A percentile compares a stretch with the other conserved stretches of the same genome.
Evolutionary conservation across 2,797 vertebrate species (phyloP).

Genomic region (Heliangelus exortis): DNA sequence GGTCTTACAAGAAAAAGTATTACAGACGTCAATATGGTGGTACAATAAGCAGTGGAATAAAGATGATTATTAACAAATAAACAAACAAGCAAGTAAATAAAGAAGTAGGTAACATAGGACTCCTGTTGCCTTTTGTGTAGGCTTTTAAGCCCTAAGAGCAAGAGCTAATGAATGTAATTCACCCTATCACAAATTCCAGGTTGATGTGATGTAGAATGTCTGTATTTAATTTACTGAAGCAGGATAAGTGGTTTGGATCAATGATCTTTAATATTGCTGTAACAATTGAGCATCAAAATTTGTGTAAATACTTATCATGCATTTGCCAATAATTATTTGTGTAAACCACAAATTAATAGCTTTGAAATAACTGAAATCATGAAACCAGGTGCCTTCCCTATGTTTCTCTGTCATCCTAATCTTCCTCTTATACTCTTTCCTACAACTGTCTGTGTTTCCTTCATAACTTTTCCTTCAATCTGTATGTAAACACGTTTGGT

Average conservation of each 20-base stretch:
- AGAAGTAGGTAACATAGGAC: not conserved
- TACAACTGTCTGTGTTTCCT: not conserved
- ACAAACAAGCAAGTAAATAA: not conserved
- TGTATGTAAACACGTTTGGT: not conserved
- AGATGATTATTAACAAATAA: not conserved
- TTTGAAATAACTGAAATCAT: not conserved
- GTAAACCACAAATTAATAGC: not conserved
- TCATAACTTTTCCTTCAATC: not conserved
- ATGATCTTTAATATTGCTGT: conserved; percentile 45
- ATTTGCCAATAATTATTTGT: conserved; percentile 2
- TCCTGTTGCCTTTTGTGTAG: not conserved
- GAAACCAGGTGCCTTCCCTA: not conserved
- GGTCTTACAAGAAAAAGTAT: not conserved
- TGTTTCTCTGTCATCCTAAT: not conserved
- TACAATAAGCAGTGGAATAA: not conserved
- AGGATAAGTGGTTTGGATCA: conserved; percentile 40
- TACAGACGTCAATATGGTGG: not conserved
- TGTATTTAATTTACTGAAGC: conserved; percentile 18
- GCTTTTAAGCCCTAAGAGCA: not conserved
- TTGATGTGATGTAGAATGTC: not conserved
- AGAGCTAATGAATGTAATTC: not conserved
- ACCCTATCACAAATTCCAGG: not conserved
- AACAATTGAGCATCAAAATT: conserved; percentile 39
- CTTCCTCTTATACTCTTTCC: not conserved
- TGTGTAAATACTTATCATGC: conserved; percentile 35